phyloP scores from a whole-genome alignment of 2,113 vertebrate species.

The Gracilinanus agilis region DNA sequence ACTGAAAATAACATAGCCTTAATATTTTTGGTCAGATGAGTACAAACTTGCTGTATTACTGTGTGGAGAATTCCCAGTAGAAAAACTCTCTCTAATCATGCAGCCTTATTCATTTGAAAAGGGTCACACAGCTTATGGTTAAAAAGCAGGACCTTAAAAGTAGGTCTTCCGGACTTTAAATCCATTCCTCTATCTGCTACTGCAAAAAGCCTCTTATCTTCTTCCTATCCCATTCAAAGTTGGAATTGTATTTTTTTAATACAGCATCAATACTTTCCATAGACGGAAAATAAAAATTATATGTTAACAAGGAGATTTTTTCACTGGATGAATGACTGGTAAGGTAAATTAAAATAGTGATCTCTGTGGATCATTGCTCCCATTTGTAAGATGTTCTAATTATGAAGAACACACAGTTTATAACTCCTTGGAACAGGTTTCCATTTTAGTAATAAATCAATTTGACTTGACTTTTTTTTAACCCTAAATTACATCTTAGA shows the following conservation, averaged over 20 bases:
- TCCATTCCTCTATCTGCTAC: not conserved
- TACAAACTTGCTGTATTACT: not conserved
- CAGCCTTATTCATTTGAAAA: not conserved
- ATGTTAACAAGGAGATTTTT: not conserved
- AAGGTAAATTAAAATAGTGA: not conserved
- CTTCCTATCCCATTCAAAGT: not conserved
- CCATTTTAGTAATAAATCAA: not conserved
- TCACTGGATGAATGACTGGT: not conserved
- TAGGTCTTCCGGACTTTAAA: not conserved
- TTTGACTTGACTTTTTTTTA: no score
- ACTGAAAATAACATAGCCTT: not conserved
- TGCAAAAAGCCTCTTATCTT: not conserved
- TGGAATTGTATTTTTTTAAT: not conserved
- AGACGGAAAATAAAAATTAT: not conserved
- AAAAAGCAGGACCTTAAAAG: not conserved
- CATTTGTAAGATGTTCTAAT: not conserved
- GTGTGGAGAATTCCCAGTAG: not conserved
- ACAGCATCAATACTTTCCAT: not conserved
- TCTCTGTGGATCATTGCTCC: not conserved
- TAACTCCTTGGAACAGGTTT: not conserved
- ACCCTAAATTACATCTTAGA: no score
- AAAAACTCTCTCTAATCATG: not conserved
- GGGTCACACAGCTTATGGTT: not conserved
- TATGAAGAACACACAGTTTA: not conserved
- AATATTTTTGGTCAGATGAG: not conserved